Conservation (phyloP, 2,888 invertebrate species). For the Amphipoea oculea region DNA sequence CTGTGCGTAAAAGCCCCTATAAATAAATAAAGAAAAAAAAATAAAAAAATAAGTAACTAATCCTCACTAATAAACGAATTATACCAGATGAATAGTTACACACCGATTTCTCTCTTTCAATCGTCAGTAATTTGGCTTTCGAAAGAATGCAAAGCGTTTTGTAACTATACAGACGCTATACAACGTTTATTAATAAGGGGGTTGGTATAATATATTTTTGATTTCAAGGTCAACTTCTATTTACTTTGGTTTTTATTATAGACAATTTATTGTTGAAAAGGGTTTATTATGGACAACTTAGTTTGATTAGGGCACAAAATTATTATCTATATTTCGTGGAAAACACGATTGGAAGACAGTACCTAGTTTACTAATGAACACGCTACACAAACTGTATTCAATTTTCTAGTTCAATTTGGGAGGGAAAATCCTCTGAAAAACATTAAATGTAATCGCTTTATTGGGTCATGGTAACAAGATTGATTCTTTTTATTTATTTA, state of each 20-base stretch:
- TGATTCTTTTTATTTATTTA: too few relatives aligned
- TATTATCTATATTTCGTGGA: background rate
- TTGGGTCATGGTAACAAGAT: background rate
- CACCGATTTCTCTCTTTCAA: too few relatives aligned
- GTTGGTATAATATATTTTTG: too few relatives aligned
- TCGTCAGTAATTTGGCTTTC: too few relatives aligned
- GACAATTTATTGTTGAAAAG: background rate
- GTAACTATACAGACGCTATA: too few relatives aligned
- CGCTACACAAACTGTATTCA: background rate
- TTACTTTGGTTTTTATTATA: background rate
- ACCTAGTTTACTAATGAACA: background rate
- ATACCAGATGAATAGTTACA: too few relatives aligned
- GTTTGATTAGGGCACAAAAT: background rate
- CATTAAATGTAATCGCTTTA: background rate
- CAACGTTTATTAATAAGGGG: too few relatives aligned
- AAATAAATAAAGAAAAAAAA: too few relatives aligned
- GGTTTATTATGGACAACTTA: background rate
- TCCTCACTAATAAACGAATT: too few relatives aligned
- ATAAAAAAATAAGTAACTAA: too few relatives aligned
- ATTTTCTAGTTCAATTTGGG: background rate
- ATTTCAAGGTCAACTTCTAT: background rate
- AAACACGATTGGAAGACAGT: background rate
- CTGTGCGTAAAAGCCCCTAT: too few relatives aligned
- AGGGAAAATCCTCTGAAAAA: background rate
- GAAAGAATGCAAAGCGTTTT: too few relatives aligned